Conservation (phyloP, 1,140 invertebrate species). For the Hyposmocoma kahamanoa region DNA sequence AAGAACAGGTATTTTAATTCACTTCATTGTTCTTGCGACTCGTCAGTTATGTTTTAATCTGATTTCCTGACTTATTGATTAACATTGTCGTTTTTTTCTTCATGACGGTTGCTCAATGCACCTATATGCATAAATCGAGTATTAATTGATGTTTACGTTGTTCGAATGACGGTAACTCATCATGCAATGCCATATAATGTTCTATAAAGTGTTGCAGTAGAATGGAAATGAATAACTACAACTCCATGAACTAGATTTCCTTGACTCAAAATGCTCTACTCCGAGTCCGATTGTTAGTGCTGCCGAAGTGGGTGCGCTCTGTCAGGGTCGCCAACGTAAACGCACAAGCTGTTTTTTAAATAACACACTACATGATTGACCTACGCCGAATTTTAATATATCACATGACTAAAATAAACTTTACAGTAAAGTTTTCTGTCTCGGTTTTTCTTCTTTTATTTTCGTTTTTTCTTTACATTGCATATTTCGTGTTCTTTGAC, state of each 20-base stretch:
- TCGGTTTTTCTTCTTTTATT: too few species aligned
- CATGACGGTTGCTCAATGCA: not conserved
- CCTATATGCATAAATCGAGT: too few species aligned
- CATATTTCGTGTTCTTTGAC: too few species aligned
- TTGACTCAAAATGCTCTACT: slow-evolving; percentile 39
- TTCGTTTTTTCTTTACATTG: too few species aligned
- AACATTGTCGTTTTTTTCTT: not conserved
- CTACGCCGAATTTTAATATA: too few species aligned
- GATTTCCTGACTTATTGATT: not conserved
- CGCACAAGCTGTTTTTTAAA: too few species aligned
- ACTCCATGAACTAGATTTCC: slow-evolving; percentile 45
- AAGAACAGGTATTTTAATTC: slow-evolving; percentile 74
- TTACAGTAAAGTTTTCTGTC: too few species aligned
- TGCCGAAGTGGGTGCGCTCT: slow-evolving; percentile 25
- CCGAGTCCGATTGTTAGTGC: slow-evolving; percentile 40
- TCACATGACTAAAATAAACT: too few species aligned
- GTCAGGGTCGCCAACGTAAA: slow-evolving; percentile 21
- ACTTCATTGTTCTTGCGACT: not conserved
- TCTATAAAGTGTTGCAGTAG: slow-evolving; percentile 32
- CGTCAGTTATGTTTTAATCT: not conserved
- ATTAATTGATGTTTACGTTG: too few species aligned
- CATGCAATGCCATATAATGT: slow-evolving; percentile 5
- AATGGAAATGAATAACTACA: slow-evolving; percentile 38
- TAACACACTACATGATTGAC: too few species aligned
- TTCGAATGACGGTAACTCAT: too few species aligned